These are phyloP conservation scores for Potamilus streckersoni DNA, from an alignment of 1,140 invertebrate genomes.

Conservation along the genomic window DNA sequence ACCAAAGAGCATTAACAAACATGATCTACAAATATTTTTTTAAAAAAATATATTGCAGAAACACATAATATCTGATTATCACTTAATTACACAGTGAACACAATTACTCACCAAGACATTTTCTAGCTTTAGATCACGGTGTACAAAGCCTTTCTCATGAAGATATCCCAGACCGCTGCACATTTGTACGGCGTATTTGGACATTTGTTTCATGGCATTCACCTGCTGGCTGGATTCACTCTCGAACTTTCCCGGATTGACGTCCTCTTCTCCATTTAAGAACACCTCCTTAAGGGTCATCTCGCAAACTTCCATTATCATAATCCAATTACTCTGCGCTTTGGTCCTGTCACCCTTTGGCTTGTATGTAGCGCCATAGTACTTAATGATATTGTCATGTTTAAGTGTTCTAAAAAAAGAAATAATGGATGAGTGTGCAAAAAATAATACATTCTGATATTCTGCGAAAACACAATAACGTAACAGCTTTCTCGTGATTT, in stretches of 20 bases:
- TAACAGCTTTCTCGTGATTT: no score
- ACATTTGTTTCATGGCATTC: not conserved
- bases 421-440: no score
- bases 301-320: conserved; percentile 25
- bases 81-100: no score
- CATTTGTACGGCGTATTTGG: conserved; percentile 14
- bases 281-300: conserved; percentile 18
- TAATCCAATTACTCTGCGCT: conserved; percentile 11
- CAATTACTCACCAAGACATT: conserved; percentile 21
- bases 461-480: no score
- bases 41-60: not conserved
- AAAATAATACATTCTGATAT: no score
- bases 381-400: conserved; percentile 17
- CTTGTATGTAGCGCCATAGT: conserved; percentile 19
- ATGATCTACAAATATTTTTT: not conserved
- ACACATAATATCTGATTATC: not conserved
- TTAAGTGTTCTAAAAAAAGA: conserved; percentile 10
- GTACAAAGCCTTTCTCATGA: conserved; percentile 26
- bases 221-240: not conserved
- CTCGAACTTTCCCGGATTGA: conserved; percentile 9
- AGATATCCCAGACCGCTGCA: conserved; percentile 14
- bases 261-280: not conserved
- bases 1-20: not conserved
- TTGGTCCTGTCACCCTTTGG: not conserved
- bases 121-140: conserved; percentile 29